phyloP scores from a whole-genome alignment of 2,888 invertebrate genomes.

The Scaptodrosophila latifasciaeformis region DNA sequence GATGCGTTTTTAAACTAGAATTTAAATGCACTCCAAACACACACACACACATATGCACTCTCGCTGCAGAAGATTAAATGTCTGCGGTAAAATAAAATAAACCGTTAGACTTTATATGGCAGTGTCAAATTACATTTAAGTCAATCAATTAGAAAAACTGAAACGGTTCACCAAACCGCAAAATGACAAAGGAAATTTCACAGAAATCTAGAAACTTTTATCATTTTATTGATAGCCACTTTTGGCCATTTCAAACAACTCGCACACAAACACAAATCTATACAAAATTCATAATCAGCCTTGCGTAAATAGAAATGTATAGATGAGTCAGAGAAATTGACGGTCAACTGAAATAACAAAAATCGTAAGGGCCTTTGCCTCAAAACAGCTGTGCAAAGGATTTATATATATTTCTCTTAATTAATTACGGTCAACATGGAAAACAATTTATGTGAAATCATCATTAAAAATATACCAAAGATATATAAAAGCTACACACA shows the following conservation, averaged over 20 bases:
- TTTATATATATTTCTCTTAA: background rate
- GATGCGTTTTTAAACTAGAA: constrained; percentile 46
- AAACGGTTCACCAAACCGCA: constrained; percentile 3
- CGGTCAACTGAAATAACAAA: constrained; percentile 11
- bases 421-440: too few species aligned
- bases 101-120: constrained; percentile 40
- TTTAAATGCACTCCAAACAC: constrained; percentile 11
- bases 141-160: constrained; percentile 22
- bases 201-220: constrained; percentile 15
- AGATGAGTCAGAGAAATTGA: constrained; percentile 46
- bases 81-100: constrained; percentile 32
- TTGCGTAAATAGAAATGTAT: constrained; percentile 48
- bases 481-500: constrained; percentile 7
- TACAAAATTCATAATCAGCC: constrained; percentile 31
- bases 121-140: constrained; percentile 42
- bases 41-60: constrained; percentile 4
- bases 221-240: constrained; percentile 43
- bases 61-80: constrained; percentile 39
- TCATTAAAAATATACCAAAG: constrained; percentile 51
- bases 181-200: constrained; percentile 8
- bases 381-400: constrained; percentile 54
- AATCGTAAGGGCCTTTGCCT: constrained; percentile 28
- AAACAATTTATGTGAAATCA: constrained; percentile 46
- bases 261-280: constrained; percentile 21
- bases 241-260: constrained; percentile 49